Base-by-base conservation (phyloP, 2,888 invertebrate genomes). In the Nebria salina region DNA sequence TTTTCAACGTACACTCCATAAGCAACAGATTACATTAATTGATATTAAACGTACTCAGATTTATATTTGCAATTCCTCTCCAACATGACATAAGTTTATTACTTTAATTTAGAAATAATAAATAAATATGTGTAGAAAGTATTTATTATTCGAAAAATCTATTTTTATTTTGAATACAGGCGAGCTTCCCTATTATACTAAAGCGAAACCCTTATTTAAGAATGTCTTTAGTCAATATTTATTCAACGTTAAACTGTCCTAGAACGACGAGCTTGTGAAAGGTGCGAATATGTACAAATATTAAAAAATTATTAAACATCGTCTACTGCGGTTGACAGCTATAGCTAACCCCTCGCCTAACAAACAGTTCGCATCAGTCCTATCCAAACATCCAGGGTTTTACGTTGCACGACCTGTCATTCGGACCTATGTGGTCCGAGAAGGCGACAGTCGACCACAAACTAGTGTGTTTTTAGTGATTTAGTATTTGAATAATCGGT, bases 231-330 rank as follows among this genome's bases (percentile, higher is more conserved):
- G 54, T 54, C 54, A 54, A 54, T 54, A 54, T 54, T 54, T 54
- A 54, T 54, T 54, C 13, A 54, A 13, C 54, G 54, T 54, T 54
- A 54, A 54, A 54, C 54, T 54, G 54, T 54, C 54, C 11, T 54
- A 54, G 54, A 8, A 11, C 54, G 8, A 54, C 11, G 8, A 54
- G 54, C 1, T 34, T 34, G 34, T 34, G 34, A 54, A 54, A 54
- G 54, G 54, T 54, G 54, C 54, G 54, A 54, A 54, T 54, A 54
- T 54, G 54, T 11, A 54, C 54, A 54, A 54, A 54, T 54, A 54
- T 54, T 54, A 54, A 54, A 54, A 54, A 54, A 54, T 54, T 54
- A 54, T 54, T 54, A 54, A 54, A 54, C 54, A 54, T 54, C 54
- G 54, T 54, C 54, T 54, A 54, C 54, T 54, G 54, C 54, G 54